phyloP scores from a whole-genome alignment of 2,888 invertebrate genomes.

The Metopia argyrocephala region DNA sequence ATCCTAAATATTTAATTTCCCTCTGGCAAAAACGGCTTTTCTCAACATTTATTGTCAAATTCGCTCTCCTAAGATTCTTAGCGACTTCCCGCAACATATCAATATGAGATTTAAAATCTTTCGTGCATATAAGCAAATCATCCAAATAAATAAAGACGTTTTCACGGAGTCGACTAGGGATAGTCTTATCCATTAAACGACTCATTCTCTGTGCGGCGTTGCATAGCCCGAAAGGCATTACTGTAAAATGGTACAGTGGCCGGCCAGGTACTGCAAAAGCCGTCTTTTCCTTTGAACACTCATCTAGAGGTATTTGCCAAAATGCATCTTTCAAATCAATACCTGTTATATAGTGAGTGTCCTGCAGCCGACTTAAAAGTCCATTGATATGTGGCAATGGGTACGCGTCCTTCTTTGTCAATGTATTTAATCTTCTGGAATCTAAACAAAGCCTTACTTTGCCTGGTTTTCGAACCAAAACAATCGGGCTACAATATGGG shows the following conservation, averaged over 20 bases:
- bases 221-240: background rate
- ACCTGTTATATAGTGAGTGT: constrained; percentile 19
- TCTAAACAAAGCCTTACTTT: constrained; percentile 6
- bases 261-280: background rate
- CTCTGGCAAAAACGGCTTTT: constrained; percentile 29
- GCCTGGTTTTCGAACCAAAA: constrained; percentile 10
- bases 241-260: background rate
- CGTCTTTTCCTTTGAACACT: constrained; percentile 9
- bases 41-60: constrained; percentile 15
- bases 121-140: constrained; percentile 16
- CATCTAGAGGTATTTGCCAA: constrained; percentile 28
- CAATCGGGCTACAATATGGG: constrained; percentile 3
- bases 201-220: background rate
- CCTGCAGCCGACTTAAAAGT: too few relatives aligned
- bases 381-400: constrained; percentile 16
- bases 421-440: constrained; percentile 11
- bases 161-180: background rate
- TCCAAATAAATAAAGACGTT: constrained; percentile 9
- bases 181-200: constrained; percentile 3
- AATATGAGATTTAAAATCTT: constrained; percentile 30
- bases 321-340: constrained; percentile 6
- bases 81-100: constrained; percentile 21
- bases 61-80: background rate
- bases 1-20: constrained; percentile 28
- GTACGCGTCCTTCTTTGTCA: constrained; percentile 19